A percentile compares a stretch with the other conserved stretches of the same genome.
Conservation (phyloP, 2,797 vertebrate genomes). For the Geotrypetes seraphini region DNA sequence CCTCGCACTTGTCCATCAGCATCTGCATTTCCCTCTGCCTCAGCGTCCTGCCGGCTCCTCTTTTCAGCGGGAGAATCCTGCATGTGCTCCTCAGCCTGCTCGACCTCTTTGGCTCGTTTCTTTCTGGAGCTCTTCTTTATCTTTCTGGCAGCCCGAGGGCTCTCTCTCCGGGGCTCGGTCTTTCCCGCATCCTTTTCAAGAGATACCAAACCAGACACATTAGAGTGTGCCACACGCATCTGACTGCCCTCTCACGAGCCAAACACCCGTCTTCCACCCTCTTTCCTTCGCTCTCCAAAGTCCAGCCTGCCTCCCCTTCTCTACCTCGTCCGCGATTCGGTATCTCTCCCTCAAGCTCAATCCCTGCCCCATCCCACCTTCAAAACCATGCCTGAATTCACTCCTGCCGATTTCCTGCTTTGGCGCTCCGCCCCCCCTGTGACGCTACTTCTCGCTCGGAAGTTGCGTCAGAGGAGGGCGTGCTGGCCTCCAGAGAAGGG, state of each 20-base stretch:
- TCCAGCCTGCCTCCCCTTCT: background rate
- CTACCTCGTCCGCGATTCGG: background rate
- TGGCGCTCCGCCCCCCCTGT: no score
- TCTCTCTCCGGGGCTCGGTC: background rate
- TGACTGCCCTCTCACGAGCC: no score
- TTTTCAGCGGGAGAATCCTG: background rate
- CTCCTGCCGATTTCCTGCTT: no score
- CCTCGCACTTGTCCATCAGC: background rate
- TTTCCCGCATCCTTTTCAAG: background rate
- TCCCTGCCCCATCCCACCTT: no score
- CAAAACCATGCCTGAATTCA: no score
- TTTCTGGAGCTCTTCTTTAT: background rate
- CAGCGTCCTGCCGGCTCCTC: background rate
- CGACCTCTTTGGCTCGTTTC: background rate
- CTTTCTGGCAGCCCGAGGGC: background rate
- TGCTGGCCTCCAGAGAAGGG: no score
- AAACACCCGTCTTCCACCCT: no score
- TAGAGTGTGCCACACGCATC: no score
- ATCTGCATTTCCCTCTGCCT: slow-evolving; percentile 15
- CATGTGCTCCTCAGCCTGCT: background rate
- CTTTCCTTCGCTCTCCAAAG: background rate
- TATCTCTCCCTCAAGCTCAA: no score
- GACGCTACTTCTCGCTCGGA: no score
- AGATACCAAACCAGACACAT: no score
- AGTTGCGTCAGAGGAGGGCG: no score